Evolutionary conservation across 1,140 invertebrate genomes (phyloP).

Genomic region (Grapholita molesta): DNA sequence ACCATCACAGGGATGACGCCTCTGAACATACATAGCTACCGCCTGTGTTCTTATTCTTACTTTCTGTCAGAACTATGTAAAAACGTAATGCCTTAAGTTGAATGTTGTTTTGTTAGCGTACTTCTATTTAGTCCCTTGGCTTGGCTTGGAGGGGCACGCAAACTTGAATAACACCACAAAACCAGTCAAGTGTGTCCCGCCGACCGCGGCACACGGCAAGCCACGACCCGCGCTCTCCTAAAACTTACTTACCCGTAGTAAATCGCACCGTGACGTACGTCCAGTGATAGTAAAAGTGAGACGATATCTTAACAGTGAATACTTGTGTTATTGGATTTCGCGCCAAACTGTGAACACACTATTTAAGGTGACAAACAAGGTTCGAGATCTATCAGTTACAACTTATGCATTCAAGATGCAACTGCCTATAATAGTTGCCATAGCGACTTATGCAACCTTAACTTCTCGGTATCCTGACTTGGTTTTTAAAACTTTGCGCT

Average conservation of each 20-base stretch:
- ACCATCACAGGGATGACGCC: no score
- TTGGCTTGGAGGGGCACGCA: slow-evolving; percentile 43
- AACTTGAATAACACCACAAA: slow-evolving; percentile 37
- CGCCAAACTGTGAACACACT: slow-evolving; percentile 1
- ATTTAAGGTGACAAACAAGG: slow-evolving; percentile 2
- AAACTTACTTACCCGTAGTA: not conserved
- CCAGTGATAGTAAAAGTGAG: slow-evolving; percentile 47
- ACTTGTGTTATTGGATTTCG: not conserved
- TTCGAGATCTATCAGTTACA: slow-evolving; percentile 17
- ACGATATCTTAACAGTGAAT: slow-evolving; percentile 36
- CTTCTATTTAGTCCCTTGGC: slow-evolving; percentile 34
- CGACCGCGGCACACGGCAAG: slow-evolving; percentile 35
- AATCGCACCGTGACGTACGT: slow-evolving; percentile 30
- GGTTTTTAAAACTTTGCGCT: not conserved
- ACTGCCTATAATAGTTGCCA: not conserved
- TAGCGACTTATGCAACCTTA: not conserved
- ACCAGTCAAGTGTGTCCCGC: slow-evolving; percentile 47
- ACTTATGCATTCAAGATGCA: not conserved
- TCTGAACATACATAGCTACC: no score
- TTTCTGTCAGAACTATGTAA: no score
- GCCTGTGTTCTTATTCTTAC: no score
- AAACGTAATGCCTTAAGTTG: slow-evolving; percentile 34
- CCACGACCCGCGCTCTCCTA: slow-evolving; percentile 2
- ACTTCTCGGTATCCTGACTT: not conserved
- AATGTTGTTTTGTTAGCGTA: no score